Evolutionary conservation across 2,888 invertebrate species (phyloP).

Genomic region (Hirtodrosophila cameraria): DNA sequence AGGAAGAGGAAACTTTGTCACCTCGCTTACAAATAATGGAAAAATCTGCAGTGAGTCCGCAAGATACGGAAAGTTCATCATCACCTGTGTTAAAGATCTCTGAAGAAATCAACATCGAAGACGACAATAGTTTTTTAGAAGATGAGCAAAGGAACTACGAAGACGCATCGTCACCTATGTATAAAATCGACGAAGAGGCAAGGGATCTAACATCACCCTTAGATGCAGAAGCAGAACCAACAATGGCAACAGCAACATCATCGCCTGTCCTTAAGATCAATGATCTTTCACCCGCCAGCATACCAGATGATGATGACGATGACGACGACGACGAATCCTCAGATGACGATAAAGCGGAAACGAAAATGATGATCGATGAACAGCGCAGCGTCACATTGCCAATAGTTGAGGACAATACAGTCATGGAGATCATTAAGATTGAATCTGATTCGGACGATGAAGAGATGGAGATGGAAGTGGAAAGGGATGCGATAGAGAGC

Average conservation of each 20-base stretch:
- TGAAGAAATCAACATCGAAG: conserved; percentile 7
- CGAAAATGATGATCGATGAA: conserved; percentile 11
- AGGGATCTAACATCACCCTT: neutral
- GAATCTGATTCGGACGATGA: conserved; percentile 43
- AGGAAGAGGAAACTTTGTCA: conserved; percentile 17
- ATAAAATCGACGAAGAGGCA: conserved; percentile 7
- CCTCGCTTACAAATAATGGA: too few species aligned
- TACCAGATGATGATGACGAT: conserved; percentile 42
- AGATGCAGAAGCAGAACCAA: neutral
- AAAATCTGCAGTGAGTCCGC: too few species aligned
- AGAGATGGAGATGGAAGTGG: conserved; percentile 3
- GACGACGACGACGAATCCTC: too few species aligned
- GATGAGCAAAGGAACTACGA: neutral
- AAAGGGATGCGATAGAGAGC: neutral
- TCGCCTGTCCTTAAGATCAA: conserved; percentile 30
- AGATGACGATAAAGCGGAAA: conserved; percentile 15
- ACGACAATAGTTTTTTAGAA: neutral
- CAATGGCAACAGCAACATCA: neutral
- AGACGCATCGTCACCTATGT: conserved; percentile 2
- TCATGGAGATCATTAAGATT: conserved; percentile 38
- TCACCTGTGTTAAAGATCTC: conserved; percentile 9
- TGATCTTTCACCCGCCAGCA: conserved; percentile 39
- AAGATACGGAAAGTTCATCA: conserved; percentile 4
- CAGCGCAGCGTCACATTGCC: conserved; percentile 2
- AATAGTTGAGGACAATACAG: conserved; percentile 11